A percentile compares a stretch with the other conserved stretches of the same genome.
Evolutionary conservation across 2,113 vertebrate genomes (phyloP).

Genomic region (Silurus asotus): DNA sequence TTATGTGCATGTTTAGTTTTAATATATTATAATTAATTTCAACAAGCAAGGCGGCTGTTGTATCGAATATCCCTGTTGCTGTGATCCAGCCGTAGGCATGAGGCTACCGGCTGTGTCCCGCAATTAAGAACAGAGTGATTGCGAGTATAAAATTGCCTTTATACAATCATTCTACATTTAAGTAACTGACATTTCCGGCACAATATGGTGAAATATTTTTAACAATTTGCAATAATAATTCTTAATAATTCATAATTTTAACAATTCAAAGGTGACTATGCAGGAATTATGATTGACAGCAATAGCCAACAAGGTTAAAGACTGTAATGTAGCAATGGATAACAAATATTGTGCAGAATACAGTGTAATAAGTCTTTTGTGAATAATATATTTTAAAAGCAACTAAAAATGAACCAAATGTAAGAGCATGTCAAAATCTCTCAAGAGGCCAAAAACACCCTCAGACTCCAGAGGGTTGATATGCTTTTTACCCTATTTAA

Average conservation of each 20-base stretch:
- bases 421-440: no score
- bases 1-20: neutral
- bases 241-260: neutral
- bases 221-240: neutral
- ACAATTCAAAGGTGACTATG: neutral
- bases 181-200: neutral
- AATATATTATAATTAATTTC: neutral
- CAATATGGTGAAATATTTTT: neutral
- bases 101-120: neutral
- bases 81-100: neutral
- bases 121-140: neutral
- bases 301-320: neutral
- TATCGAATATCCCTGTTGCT: neutral
- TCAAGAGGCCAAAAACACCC: no score
- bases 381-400: no score
- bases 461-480: no score
- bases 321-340: neutral
- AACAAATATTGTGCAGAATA: neutral
- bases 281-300: neutral
- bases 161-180: neutral
- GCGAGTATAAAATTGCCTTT: neutral
- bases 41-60: neutral
- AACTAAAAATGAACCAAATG: no score
- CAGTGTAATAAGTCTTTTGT: no score
- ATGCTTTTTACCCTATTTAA: no score